A percentile compares a stretch with the other conserved stretches of the same genome.
These are phyloP conservation scores for Microcebus griseorufus DNA, from an alignment of 2,113 vertebrate species.

Conservation along the genomic window DNA sequence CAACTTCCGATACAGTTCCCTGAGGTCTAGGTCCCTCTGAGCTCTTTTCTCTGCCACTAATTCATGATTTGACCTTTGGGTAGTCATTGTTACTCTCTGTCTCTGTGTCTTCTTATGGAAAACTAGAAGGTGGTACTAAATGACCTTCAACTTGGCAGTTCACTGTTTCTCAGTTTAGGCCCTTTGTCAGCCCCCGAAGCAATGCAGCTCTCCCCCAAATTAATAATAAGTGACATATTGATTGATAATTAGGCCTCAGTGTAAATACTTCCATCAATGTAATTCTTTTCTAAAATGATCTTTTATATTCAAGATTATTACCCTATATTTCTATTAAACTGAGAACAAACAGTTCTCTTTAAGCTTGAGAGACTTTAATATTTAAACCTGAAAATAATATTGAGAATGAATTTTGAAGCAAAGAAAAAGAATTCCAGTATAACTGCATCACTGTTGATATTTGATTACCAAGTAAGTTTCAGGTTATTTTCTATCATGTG, in stretches of 20 bases:
- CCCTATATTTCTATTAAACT: conserved; percentile 8
- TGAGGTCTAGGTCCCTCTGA: not conserved
- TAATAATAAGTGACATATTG: conserved; percentile 6
- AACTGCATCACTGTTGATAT: not conserved
- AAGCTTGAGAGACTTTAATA: conserved; percentile 49
- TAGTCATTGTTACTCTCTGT: not conserved
- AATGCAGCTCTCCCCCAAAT: not conserved
- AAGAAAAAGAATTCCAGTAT: not conserved
- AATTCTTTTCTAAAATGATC: conserved; percentile 46
- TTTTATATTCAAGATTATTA: conserved; percentile 51
- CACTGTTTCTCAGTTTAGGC: not conserved
- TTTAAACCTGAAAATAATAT: conserved; percentile 59
- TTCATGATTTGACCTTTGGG: not conserved
- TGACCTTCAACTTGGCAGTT: not conserved
- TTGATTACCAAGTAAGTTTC: conserved; percentile 17
- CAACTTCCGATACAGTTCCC: not conserved
- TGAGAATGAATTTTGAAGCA: conserved; percentile 47
- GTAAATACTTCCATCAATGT: not conserved
- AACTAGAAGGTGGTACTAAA: not conserved
- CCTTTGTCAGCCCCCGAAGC: not conserved
- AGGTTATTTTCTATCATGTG: not conserved
- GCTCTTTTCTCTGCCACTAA: not conserved
- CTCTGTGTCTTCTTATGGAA: conserved; percentile 4
- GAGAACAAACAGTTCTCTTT: conserved; percentile 43
- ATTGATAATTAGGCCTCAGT: not conserved